Percentiles rank a stretch among this genome's conserved stretches.
Conservation (phyloP, 1,140 invertebrate genomes). For the Drosophila varians region DNA sequence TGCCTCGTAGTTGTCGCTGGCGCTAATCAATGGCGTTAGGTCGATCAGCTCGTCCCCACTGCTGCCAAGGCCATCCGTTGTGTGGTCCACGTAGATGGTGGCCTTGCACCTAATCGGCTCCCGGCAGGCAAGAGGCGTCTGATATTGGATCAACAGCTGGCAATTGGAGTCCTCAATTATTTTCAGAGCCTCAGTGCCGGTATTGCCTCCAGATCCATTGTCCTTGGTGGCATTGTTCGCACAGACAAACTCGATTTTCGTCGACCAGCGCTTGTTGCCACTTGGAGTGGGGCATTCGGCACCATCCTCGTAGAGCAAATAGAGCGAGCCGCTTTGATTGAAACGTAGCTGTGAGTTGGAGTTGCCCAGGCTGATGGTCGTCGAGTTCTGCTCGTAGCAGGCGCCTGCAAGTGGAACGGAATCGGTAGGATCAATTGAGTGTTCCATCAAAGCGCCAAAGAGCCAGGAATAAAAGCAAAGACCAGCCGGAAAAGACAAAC, state of each 20-base stretch:
- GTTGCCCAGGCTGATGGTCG: constrained; percentile 82
- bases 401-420: constrained; percentile 66
- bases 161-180: constrained; percentile 84
- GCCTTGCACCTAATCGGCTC: constrained; percentile 79
- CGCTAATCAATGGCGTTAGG: constrained; percentile 83
- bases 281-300: constrained; percentile 65
- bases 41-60: constrained; percentile 73
- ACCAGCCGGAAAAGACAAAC: constrained; percentile 14
- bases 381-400: constrained; percentile 60
- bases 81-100: constrained; percentile 54
- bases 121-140: constrained; percentile 83
- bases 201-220: constrained; percentile 36
- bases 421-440: constrained; percentile 43
- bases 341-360: constrained; percentile 84
- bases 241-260: constrained; percentile 85
- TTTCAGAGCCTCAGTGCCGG: constrained; percentile 55
- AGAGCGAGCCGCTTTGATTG: constrained; percentile 84
- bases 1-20: constrained; percentile 84
- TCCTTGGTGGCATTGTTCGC: constrained; percentile 75
- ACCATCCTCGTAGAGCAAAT: constrained; percentile 85
- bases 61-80: constrained; percentile 52
- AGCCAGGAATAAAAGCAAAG: constrained; percentile 32
- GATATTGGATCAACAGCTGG: constrained; percentile 84
- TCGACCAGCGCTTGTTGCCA: constrained; percentile 76
- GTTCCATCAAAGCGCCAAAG: constrained; percentile 19